A percentile compares a stretch with the other conserved stretches of the same genome.
phyloP scores from a whole-genome alignment of 2,888 invertebrate genomes.

The Teinopalpus imperialis region DNA sequence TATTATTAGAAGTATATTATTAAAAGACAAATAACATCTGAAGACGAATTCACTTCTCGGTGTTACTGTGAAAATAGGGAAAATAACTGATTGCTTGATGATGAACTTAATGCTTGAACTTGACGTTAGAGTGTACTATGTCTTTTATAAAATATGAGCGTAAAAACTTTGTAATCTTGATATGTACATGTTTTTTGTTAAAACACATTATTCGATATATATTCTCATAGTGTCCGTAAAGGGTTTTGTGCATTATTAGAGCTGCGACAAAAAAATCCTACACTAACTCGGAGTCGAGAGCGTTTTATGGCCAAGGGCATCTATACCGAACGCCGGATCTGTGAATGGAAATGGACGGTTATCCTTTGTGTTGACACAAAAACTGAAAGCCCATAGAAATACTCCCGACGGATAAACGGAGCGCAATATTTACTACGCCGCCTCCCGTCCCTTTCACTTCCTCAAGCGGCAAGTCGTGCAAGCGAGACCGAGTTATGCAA shows the following conservation, averaged over 20 bases:
- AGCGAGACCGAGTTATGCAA: constrained; percentile 56
- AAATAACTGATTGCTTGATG: too few relatives aligned
- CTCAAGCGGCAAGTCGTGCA: constrained; percentile 77
- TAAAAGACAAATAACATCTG: too few relatives aligned
- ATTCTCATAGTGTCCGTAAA: too few relatives aligned
- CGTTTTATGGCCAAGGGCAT: constrained; percentile 15
- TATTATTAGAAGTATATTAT: too few relatives aligned
- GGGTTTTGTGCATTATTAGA: constrained; percentile 2
- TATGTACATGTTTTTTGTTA: too few relatives aligned
- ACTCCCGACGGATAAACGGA: constrained; percentile 63
- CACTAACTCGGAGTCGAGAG: constrained; percentile 7
- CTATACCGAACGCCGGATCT: constrained; percentile 35
- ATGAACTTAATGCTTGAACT: too few relatives aligned
- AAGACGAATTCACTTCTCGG: too few relatives aligned
- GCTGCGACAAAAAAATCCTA: not conserved
- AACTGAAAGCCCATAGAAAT: constrained; percentile 64
- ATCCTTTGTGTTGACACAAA: constrained; percentile 66
- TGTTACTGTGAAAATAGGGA: too few relatives aligned
- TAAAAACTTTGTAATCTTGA: too few relatives aligned
- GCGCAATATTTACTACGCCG: constrained; percentile 80
- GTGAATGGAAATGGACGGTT: constrained; percentile 64
- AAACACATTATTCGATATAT: too few relatives aligned
- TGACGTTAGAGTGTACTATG: too few relatives aligned
- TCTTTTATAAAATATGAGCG: too few relatives aligned
- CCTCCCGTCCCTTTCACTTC: constrained; percentile 81